Evolutionary conservation across 92 coral and sea anemone genomes (phyloP).

Genomic region (Actinostola sp.): DNA sequence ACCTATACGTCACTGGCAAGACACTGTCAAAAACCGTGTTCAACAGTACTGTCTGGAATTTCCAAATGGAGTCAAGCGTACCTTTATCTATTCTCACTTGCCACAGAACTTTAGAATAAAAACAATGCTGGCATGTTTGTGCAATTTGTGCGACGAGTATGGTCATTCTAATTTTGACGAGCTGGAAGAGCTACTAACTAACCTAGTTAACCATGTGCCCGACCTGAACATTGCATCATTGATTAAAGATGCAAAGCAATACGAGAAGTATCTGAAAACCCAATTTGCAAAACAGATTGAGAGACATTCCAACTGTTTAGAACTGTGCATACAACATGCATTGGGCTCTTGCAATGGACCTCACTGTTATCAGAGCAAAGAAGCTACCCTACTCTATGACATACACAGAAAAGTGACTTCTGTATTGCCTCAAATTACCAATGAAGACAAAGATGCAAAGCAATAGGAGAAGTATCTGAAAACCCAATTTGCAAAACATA

Average conservation of each 20-base stretch:
- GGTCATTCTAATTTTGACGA: slow-evolving; percentile 53
- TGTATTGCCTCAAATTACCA: not conserved
- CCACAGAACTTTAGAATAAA: slow-evolving; percentile 42
- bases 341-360: slow-evolving; percentile 41
- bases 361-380: slow-evolving; percentile 30
- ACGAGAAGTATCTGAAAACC: slow-evolving; percentile 48
- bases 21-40: slow-evolving; percentile 31
- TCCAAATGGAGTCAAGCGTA: slow-evolving; percentile 63
- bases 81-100: slow-evolving; percentile 50
- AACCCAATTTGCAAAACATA: slow-evolving; percentile 34
- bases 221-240: not conserved
- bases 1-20: slow-evolving; percentile 55
- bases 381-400: slow-evolving; percentile 24
- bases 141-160: slow-evolving; percentile 50
- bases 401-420: too few relatives aligned
- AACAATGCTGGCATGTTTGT: slow-evolving; percentile 60
- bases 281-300: slow-evolving; percentile 28
- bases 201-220: not conserved
- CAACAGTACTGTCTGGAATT: slow-evolving; percentile 48
- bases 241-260: slow-evolving; percentile 5
- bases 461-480: slow-evolving; percentile 41
- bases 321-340: slow-evolving; percentile 44
- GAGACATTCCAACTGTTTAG: slow-evolving; percentile 45
- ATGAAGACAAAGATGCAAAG: slow-evolving; percentile 12
- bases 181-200: slow-evolving; percentile 25